Evolutionary conservation across 2,888 invertebrate genomes (phyloP).

Genomic region (Noctuana brunneofusca): DNA sequence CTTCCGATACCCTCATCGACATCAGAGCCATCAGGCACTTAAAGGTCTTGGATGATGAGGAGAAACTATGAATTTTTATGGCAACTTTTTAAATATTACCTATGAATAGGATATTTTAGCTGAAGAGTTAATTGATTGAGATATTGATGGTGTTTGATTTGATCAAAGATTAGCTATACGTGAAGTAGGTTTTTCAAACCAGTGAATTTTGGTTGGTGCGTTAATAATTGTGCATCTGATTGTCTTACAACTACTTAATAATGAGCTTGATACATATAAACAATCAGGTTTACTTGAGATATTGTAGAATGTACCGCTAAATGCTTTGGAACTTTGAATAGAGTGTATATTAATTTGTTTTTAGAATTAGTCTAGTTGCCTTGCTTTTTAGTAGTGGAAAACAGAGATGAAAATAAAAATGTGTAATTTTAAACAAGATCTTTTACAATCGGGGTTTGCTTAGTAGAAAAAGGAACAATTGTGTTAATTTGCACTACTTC

Average conservation of each 20-base stretch:
- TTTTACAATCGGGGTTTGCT: too few species aligned
- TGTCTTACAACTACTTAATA: neutral
- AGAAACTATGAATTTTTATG: slow-evolving; percentile 50
- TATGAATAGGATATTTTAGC: neutral
- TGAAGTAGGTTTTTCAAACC: neutral
- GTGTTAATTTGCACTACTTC: too few species aligned
- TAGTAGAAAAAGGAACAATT: too few species aligned
- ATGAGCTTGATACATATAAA: neutral
- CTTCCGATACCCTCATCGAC: slow-evolving; percentile 76
- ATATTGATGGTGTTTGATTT: neutral
- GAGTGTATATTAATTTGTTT: too few species aligned
- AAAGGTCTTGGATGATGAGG: slow-evolving; percentile 66
- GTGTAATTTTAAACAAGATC: too few species aligned
- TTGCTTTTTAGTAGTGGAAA: too few species aligned
- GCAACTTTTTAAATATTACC: neutral
- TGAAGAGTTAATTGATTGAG: neutral
- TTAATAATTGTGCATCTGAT: neutral
- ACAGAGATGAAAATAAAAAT: too few species aligned
- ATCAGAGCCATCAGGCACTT: slow-evolving; percentile 70
- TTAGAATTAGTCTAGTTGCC: too few species aligned
- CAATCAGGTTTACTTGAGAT: too few species aligned
- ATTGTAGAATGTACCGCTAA: too few species aligned
- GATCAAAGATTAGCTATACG: neutral
- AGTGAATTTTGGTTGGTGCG: neutral
- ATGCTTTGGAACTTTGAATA: too few species aligned